Evolutionary conservation across 2,888 invertebrate genomes (phyloP).

Genomic region (Pollenia amentaria): DNA sequence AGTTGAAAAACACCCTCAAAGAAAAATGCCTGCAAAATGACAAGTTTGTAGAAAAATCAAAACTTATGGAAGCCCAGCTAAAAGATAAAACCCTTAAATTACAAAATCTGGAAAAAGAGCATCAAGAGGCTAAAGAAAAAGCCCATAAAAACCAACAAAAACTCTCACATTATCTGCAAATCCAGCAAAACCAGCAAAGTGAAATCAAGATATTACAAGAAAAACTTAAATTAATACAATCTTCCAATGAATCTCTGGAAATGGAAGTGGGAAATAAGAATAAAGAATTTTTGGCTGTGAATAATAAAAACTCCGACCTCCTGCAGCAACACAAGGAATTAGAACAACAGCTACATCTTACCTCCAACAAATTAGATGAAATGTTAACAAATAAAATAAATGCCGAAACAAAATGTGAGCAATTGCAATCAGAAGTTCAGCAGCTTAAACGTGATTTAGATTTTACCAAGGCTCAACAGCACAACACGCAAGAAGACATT

Average conservation of each 20-base stretch:
- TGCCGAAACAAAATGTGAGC: conserved; percentile 71
- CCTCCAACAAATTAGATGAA: conserved; percentile 68
- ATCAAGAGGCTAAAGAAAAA: conserved; percentile 55
- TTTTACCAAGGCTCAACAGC: conserved; percentile 61
- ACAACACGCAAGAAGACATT: conserved; percentile 61
- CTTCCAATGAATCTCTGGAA: conserved; percentile 55
- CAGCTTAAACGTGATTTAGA: conserved; percentile 70
- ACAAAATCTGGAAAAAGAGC: conserved; percentile 53
- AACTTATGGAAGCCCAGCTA: conserved; percentile 50
- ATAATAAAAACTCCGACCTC: conserved; percentile 56
- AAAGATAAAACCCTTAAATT: conserved; percentile 54
- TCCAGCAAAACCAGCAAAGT: conserved; percentile 22
- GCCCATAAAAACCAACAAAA: conserved; percentile 47
- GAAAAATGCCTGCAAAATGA: conserved; percentile 39
- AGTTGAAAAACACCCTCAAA: conserved; percentile 33
- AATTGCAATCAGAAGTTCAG: conserved; percentile 60
- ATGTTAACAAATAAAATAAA: conserved; percentile 55
- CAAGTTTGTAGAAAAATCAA: conserved; percentile 45
- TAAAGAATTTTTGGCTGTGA: conserved; percentile 49
- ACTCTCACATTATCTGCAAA: conserved; percentile 35
- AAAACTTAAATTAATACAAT: conserved; percentile 51
- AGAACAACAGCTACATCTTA: conserved; percentile 58
- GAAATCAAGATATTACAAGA: conserved; percentile 55
- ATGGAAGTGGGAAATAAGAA: conserved; percentile 54
- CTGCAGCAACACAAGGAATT: conserved; percentile 22